Conservation (phyloP, 2,888 invertebrate species). For the Ganaspis brasiliensis region DNA sequence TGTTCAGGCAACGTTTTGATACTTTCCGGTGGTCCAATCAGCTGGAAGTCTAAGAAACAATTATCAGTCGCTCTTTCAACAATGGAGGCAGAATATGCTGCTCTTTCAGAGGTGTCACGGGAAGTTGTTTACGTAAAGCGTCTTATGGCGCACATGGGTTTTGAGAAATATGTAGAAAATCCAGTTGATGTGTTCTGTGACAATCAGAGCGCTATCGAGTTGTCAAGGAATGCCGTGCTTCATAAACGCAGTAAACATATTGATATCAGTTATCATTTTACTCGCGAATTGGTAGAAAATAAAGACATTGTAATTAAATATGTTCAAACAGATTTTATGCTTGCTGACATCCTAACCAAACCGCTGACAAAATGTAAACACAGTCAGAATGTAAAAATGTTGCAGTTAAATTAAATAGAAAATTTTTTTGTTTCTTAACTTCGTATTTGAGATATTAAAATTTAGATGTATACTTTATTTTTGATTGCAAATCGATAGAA, state of each 20-base stretch:
- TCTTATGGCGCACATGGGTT: conserved; percentile 49
- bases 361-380: conserved; percentile 35
- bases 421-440: too few relatives aligned
- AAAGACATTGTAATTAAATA: conserved; percentile 41
- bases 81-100: conserved; percentile 51
- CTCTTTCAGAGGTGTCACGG: conserved; percentile 45
- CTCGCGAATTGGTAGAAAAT: conserved; percentile 34
- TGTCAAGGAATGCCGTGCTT: conserved; percentile 34
- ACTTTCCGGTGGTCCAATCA: conserved; percentile 49
- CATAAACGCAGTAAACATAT: conserved; percentile 27
- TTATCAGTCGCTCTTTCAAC: conserved; percentile 39
- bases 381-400: too few relatives aligned
- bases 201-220: conserved; percentile 42
- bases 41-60: conserved; percentile 54
- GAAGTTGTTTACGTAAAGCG: conserved; percentile 48
- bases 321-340: conserved; percentile 40
- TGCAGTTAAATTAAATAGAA: too few relatives aligned
- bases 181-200: conserved; percentile 48
- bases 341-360: conserved; percentile 47
- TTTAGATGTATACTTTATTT: too few relatives aligned
- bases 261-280: conserved; percentile 22
- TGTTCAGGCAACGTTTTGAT: conserved; percentile 52
- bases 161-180: conserved; percentile 28
- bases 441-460: too few relatives aligned
- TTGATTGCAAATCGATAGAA: too few relatives aligned